Percentiles rank a stretch among this genome's conserved stretches.
phyloP scores from a whole-genome alignment of 2,113 vertebrate species.

The Eleginops maclovinus region DNA sequence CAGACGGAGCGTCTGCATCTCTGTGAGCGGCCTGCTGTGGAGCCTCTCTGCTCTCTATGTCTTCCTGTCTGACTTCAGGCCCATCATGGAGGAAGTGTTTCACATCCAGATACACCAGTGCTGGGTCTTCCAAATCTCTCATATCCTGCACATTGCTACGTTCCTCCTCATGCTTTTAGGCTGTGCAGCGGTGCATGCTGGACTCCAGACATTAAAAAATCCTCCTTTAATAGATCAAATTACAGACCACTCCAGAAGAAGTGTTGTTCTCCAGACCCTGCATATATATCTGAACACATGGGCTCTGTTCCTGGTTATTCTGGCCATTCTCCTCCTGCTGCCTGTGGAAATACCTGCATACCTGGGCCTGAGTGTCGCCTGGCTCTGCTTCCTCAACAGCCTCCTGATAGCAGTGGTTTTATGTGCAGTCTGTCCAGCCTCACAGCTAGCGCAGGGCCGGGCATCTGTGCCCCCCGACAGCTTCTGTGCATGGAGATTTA shows the following conservation, averaged over 20 bases:
- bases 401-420: conserved; percentile 84
- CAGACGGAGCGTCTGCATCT: conserved; percentile 64
- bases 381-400: conserved; percentile 91
- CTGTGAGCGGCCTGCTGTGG: conserved; percentile 79
- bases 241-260: conserved; percentile 37
- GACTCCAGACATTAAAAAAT: neutral
- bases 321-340: conserved; percentile 74
- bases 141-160: conserved; percentile 78
- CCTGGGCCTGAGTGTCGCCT: conserved; percentile 88
- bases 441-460: conserved; percentile 42
- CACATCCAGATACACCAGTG: conserved; percentile 66
- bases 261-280: conserved; percentile 75
- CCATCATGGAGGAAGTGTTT: conserved; percentile 56
- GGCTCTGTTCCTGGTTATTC: conserved; percentile 84
- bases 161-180: conserved; percentile 73
- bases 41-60: conserved; percentile 68
- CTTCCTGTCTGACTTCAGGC: conserved; percentile 66
- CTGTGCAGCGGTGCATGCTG: conserved; percentile 53
- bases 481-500: conserved; percentile 89
- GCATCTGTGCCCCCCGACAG: conserved; percentile 79
- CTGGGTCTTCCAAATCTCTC: conserved; percentile 74
- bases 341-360: conserved; percentile 84
- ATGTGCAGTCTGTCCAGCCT: conserved; percentile 75
- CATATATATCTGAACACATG: conserved; percentile 86
- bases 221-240: neutral